Evolutionary conservation across 2,113 vertebrate species (phyloP).

Genomic region (Engystomops pustulosus): DNA sequence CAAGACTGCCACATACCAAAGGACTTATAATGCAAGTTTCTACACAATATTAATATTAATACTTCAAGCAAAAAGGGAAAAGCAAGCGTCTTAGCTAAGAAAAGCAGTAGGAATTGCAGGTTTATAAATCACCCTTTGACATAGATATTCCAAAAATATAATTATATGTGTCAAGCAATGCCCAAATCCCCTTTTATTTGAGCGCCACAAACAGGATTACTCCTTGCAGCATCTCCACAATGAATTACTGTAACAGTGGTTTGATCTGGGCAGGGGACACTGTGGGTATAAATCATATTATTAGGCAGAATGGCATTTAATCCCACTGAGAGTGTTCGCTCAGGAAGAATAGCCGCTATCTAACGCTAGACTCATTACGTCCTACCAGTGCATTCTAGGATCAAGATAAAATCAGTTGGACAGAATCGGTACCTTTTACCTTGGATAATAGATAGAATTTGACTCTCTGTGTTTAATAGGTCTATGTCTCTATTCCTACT

Average conservation of each 20-base stretch:
- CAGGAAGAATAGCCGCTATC: conserved; percentile 55
- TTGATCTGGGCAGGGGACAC: conserved; percentile 67
- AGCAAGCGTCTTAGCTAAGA: not conserved
- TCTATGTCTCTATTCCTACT: not conserved
- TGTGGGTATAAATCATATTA: conserved; percentile 64
- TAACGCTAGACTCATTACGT: conserved; percentile 29
- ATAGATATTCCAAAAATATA: conserved; percentile 33
- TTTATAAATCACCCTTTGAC: conserved; percentile 16
- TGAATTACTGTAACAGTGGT: conserved; percentile 65
- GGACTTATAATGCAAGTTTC: not conserved
- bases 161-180: not conserved
- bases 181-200: conserved; percentile 38
- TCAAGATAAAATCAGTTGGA: not conserved
- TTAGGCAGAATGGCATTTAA: conserved; percentile 66
- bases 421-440: not conserved
- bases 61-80: not conserved
- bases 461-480: not conserved
- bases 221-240: conserved; percentile 50
- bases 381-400: conserved; percentile 46
- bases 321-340: conserved; percentile 63
- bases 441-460: not conserved
- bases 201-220: conserved; percentile 38
- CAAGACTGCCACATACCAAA: not conserved
- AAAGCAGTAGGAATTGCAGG: not conserved
- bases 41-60: not conserved